Percentiles rank a stretch among this genome's conserved stretches.
Conservation (phyloP, 2,113 vertebrate species). For the Dipodomys merriami region DNA sequence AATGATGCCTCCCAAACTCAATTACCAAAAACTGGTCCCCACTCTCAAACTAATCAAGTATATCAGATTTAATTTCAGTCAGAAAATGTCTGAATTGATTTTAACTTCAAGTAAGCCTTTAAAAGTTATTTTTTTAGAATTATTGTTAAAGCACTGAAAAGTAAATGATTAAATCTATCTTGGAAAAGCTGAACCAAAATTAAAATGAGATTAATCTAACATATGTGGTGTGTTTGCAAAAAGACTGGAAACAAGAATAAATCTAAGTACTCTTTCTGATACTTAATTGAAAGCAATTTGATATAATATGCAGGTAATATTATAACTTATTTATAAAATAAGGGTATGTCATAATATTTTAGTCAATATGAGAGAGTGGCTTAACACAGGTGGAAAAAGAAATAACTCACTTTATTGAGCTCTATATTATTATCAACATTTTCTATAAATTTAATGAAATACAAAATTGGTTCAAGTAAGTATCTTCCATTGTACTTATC, state of each 20-base stretch:
- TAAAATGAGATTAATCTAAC: not conserved
- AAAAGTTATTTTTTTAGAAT: not conserved
- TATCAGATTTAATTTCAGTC: not conserved
- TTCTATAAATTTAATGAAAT: not conserved
- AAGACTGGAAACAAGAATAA: conserved; percentile 14
- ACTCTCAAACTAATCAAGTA: not conserved
- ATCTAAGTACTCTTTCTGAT: not conserved
- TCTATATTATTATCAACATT: not conserved
- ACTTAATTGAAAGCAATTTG: not conserved
- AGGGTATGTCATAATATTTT: not conserved
- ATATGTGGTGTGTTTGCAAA: not conserved
- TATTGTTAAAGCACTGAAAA: conserved; percentile 1
- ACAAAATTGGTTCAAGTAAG: not conserved
- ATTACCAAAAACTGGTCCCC: not conserved
- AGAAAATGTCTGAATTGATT: conserved; percentile 42
- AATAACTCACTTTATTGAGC: not conserved
- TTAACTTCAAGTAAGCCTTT: conserved; percentile 19
- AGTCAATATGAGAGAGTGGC: not conserved
- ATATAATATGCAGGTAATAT: not conserved
- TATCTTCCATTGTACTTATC: not conserved
- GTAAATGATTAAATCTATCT: not conserved
- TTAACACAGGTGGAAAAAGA: not conserved
- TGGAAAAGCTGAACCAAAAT: not conserved
- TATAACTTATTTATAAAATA: conserved; percentile 8
- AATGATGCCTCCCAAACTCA: not conserved